Base-by-base conservation (phyloP, 92 coral and sea anemone species). In the Palythoa grandis region DNA sequence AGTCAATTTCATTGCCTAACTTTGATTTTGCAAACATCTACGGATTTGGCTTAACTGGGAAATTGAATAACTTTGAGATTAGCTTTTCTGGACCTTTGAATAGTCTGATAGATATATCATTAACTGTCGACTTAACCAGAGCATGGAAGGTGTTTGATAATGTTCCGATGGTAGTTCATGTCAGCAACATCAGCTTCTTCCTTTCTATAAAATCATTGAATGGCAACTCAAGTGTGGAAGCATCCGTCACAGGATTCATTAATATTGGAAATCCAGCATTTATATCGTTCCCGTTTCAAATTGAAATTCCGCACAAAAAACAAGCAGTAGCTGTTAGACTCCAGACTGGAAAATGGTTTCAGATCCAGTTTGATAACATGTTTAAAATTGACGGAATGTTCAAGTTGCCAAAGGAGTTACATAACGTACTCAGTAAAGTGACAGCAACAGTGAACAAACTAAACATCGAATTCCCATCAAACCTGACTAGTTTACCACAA, bases 121-220 rank as follows among this genome's bases (percentile, higher is more conserved):
- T 88, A 70, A 47, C 79, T 3, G 47, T 72, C 68, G 73, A 53
- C 5, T 72, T 88, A 5, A 74, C 91, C 11, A 85, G 13, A 19
- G 16, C 43, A 11, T 91, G 93, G 93, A 74, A 88, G 22, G 8
- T 84, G 24, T 88, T 91, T 37, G 52, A 77, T 23, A 70, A 80
- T 10, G 82, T 85, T 13, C 76, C 84, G 14, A 63, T 79, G 13
- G n/a, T 22, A 38, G 23, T 74, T 6, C 78, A 65, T 16, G 84
- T 53, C 2, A 61, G 70, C 67, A 75, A 79, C 52, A 61, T 86
- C 25, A 84, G 66, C 47, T 35, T 88, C 4, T 22, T 50, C 8
- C 60, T 88, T 19, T 78, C 29, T 39, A 73, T 78, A 8, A 60
- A 70, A 19, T 58, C 76, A 0, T 67, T 82, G 67, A 47, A 53